Conservation (phyloP, 2,797 vertebrate species). For the Saxicola maurus region DNA sequence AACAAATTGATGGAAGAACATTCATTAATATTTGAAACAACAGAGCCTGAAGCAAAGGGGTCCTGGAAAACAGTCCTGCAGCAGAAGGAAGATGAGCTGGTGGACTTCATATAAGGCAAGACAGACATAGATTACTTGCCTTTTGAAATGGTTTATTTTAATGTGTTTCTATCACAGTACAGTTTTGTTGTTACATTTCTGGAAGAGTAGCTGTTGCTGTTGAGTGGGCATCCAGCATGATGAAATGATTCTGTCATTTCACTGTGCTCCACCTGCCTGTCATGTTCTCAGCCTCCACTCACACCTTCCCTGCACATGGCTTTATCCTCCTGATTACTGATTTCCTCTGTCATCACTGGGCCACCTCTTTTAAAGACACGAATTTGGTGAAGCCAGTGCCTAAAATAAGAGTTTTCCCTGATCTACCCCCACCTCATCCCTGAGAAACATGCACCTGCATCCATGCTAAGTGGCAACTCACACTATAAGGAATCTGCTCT, state of each 20-base stretch:
- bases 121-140: neutral
- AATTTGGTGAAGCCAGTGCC: neutral
- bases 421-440: accelerated
- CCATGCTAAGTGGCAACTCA: neutral
- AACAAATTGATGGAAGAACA: neutral
- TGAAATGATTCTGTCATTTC: too few species aligned
- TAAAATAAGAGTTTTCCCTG: neutral
- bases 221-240: neutral
- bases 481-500: neutral
- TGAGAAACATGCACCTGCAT: neutral
- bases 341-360: neutral
- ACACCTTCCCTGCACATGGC: neutral
- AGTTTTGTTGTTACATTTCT: neutral
- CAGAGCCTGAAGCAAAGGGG: neutral
- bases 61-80: neutral
- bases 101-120: neutral
- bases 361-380: neutral
- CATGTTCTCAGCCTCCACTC: neutral
- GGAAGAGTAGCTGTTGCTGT: neutral
- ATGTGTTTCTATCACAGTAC: neutral
- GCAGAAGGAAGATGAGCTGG: neutral
- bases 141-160: neutral
- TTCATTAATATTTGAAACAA: neutral
- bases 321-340: neutral
- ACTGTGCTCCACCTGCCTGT: neutral